phyloP scores from a whole-genome alignment of 1,140 invertebrate genomes.

The Lepidurus apus region DNA sequence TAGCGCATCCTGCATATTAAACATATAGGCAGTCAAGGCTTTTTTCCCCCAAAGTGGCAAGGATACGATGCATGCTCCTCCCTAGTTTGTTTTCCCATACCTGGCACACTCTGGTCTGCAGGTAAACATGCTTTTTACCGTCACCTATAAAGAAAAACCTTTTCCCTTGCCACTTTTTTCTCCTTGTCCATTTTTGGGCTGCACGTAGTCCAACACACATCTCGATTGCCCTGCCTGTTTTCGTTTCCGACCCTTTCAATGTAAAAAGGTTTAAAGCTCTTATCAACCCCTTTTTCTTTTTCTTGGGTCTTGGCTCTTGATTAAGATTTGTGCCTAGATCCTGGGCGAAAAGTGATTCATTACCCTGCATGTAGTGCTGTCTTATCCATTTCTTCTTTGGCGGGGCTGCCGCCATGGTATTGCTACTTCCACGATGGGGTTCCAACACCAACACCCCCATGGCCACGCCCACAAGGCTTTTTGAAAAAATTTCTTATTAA shows the following conservation, averaged over 20 bases:
- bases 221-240: not conserved
- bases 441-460: constrained; percentile 31
- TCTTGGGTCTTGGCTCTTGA: constrained; percentile 26
- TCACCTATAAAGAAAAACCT: not conserved
- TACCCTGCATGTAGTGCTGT: constrained; percentile 57
- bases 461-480: constrained; percentile 27
- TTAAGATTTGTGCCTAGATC: not conserved
- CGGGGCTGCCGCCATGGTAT: constrained; percentile 46
- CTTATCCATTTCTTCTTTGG: constrained; percentile 67
- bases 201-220: not conserved
- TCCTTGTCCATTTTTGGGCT: not conserved
- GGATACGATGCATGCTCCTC: not conserved
- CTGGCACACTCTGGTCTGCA: not conserved
- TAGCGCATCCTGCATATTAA: not conserved
- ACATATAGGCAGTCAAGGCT: not conserved
- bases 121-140: constrained; percentile 5
- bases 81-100: constrained; percentile 2
- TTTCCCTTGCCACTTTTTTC: not conserved
- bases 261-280: not conserved
- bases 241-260: not conserved
- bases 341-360: constrained; percentile 36
- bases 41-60: not conserved
- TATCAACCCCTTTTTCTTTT: constrained; percentile 31
- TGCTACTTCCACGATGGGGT: constrained; percentile 20
- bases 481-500: not conserved